Evolutionary conservation across 2,797 vertebrate genomes (phyloP), one percentile per base, ranked within the genome.

Genomic region (Spea hammondii): DNA sequence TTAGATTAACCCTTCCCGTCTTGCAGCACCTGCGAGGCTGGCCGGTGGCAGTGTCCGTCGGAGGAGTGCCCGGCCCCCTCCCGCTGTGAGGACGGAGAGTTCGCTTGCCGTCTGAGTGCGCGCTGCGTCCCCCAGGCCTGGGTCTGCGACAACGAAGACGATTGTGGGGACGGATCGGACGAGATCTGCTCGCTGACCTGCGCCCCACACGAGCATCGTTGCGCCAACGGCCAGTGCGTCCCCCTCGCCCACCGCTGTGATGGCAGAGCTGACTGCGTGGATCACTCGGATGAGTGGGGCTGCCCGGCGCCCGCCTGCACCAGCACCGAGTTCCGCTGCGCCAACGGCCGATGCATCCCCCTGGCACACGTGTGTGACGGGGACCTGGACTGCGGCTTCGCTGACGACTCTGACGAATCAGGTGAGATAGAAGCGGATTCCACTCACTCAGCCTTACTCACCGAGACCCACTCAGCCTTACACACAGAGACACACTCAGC

Each of bases 111-210:
- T 0, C 46, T 8, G 0, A 87, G 87, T 0, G 93, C 93, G 0
- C 94, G 91, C 75, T 97, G 96, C 76, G 89, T 97, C 74, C 95
- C 96, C 0, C 84, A 82, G 0, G 87, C 90, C 4, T 97, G 96
- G 97, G 83, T 94, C 59, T 98, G 96, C 73, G 97, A 99, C 88
- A 92, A 96, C 0, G 93, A 98, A 85, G 93, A 97, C 0, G 96
- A 98, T 85, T 98, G 96, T 0, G 93, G 93, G 0, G 95, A 98
- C 0, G 95, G 96, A 45, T 96, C 95, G 0, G 97, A 99, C 0
- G 96, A 98, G 85, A 47, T 92, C 50, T 96, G 95, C 67, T 87
- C 88, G 0, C 82, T 85, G 4, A 92, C 89, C 55, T 97, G 95
- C 54, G 82, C 91, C 46, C 91, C 91, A 0, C 87, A 90, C 0